Conservation (phyloP, 2,797 vertebrate genomes). For the Onychomys torridus region DNA sequence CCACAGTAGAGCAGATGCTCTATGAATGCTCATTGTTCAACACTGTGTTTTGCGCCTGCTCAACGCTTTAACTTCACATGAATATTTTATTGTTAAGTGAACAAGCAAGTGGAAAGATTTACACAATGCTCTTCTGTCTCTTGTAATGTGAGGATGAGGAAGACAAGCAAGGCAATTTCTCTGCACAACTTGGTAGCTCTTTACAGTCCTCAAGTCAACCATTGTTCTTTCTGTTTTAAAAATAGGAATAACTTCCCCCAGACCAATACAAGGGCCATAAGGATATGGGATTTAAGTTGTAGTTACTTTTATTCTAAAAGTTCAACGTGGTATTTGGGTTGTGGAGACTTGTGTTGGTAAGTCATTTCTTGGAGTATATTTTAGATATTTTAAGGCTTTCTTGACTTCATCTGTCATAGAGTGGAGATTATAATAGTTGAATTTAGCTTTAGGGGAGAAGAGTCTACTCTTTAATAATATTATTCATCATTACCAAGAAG, state of each 20-base stretch:
- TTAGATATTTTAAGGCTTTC: conserved; percentile 48
- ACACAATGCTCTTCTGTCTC: not conserved
- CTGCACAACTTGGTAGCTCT: conserved; percentile 23
- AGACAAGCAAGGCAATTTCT: not conserved
- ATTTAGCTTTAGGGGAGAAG: not conserved
- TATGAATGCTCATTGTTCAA: not conserved
- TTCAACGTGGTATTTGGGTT: conserved; percentile 10
- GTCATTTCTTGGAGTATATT: conserved; percentile 1
- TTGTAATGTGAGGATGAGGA: not conserved
- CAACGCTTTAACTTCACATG: not conserved
- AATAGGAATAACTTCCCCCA: not conserved
- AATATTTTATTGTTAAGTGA: conserved; percentile 35
- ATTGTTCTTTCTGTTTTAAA: conserved; percentile 42
- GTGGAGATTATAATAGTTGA: conserved; percentile 5
- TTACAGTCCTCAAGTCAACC: not conserved
- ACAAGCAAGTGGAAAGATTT: not conserved
- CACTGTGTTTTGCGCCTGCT: not conserved
- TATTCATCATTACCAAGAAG: not conserved
- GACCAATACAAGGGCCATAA: not conserved
- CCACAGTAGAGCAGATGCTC: not conserved
- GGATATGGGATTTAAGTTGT: conserved; percentile 25
- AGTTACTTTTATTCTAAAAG: conserved; percentile 18
- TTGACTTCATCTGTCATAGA: conserved; percentile 51
- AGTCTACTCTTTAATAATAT: not conserved
- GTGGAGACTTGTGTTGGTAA: conserved; percentile 25